Base-by-base conservation (phyloP, 1,140 invertebrate species). In the Formica exsecta region DNA sequence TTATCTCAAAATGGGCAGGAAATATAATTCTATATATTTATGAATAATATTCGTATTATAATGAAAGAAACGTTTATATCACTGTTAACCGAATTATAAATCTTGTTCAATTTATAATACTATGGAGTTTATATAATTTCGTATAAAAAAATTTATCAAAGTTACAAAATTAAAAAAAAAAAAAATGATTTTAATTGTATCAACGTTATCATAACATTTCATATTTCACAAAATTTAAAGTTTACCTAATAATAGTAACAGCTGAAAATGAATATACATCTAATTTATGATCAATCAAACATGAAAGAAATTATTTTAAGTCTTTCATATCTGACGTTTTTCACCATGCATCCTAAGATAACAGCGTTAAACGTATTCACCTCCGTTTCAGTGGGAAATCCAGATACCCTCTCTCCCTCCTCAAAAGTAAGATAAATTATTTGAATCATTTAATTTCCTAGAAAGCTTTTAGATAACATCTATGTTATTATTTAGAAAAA, bases 201-300 rank as follows among this genome's bases (percentile, higher is more conserved):
- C 1, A 77, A 66, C 1, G 36, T 68, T 66, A 66, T 66, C 9
- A 61, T 61, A 61, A 61, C 0, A 19, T 36, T n/a, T 65, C 8
- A 11, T 36, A 65, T 65, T 68, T 5, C 59, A 44, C n/a, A 36
- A 3, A 41, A 13, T 48, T 7, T 70, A 36, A 3, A 25, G 2
- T 48, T 7, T 70, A 6, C 9, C 22, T 59, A 48, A 19, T 48
- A 29, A 11, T 57, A 5, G 7, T 7, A 36, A 73, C 22, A 9
- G 6, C n/a, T 36, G 19, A 57, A 36, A 57, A 62, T 62, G 48
- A 36, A 85, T 44, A 57, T 3, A 22, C 9, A n/a, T 86, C 66
- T 74, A 68, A 83, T 64, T 73, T 90, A 41, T 68, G 48, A 83
- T 79, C 66, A 64, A 85, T n/a, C 64, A 13, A 16, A 13, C 19